phyloP scores from a whole-genome alignment of 2,113 vertebrate genomes.

The Protobothrops flavoviridis region DNA sequence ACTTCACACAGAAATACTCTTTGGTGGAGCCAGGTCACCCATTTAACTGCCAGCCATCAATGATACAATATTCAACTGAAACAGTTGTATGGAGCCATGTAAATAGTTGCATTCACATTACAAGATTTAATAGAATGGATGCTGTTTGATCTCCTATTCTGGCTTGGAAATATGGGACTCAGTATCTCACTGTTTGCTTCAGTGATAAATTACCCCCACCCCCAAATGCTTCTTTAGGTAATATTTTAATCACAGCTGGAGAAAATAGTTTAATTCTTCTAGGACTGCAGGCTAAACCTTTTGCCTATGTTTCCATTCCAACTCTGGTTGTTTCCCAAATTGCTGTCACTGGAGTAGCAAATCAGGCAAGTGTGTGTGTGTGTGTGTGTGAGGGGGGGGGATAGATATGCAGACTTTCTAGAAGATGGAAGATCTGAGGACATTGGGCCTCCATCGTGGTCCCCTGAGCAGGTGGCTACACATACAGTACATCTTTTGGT shows the following conservation, averaged over 20 bases:
- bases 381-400: not conserved
- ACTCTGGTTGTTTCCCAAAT: not conserved
- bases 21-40: not conserved
- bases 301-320: not conserved
- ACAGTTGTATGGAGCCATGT: not conserved
- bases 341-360: not conserved
- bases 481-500: not conserved
- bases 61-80: not conserved
- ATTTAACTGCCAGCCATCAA: not conserved
- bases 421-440: not conserved
- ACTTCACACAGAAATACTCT: not conserved
- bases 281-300: not conserved
- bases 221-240: not conserved
- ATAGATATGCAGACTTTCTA: not conserved
- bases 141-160: not conserved
- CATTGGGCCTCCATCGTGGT: not conserved
- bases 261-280: not conserved
- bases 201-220: not conserved
- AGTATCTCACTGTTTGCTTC: not conserved
- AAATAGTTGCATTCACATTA: not conserved
- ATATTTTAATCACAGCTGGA: not conserved
- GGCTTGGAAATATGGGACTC: not conserved
- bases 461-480: not conserved
- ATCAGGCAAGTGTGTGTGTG: not conserved
- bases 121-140: not conserved